Evolutionary conservation across 2,888 invertebrate genomes (phyloP).

Genomic region (Agonopterix arenella): DNA sequence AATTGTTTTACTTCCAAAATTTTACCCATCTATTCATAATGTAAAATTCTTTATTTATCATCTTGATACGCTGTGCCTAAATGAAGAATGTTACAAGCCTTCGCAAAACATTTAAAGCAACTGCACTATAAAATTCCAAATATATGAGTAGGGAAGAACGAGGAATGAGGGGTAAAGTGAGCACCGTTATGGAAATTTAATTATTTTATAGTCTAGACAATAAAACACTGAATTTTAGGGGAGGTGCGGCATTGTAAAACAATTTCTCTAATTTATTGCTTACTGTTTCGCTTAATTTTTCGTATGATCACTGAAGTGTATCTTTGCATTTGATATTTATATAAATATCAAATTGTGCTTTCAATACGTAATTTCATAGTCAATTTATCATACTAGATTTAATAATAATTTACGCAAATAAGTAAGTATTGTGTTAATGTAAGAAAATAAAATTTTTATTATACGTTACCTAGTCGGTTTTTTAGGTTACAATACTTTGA

Average conservation of each 20-base stretch:
- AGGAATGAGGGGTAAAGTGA: slow-evolving; percentile 20
- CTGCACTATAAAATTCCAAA: background rate
- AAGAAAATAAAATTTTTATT: too few species aligned
- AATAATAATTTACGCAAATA: too few species aligned
- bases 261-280: slow-evolving; percentile 32
- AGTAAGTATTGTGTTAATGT: too few species aligned
- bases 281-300: slow-evolving; percentile 14
- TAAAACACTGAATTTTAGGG: slow-evolving; percentile 36
- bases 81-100: too few species aligned
- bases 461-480: too few species aligned
- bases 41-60: too few species aligned
- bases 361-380: slow-evolving; percentile 8
- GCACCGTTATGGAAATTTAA: slow-evolving; percentile 55
- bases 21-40: too few species aligned
- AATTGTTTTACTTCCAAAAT: too few species aligned
- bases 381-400: too few species aligned
- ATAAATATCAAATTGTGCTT: slow-evolving; percentile 8
- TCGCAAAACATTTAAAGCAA: background rate
- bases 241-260: slow-evolving; percentile 25
- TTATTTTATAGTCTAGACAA: slow-evolving; percentile 50
- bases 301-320: slow-evolving; percentile 18
- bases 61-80: too few species aligned
- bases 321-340: slow-evolving; percentile 1
- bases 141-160: slow-evolving; percentile 1
- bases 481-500: too few species aligned